Evolutionary conservation across 2,113 vertebrate genomes (phyloP).

Genomic region (Petaurus breviceps): DNA sequence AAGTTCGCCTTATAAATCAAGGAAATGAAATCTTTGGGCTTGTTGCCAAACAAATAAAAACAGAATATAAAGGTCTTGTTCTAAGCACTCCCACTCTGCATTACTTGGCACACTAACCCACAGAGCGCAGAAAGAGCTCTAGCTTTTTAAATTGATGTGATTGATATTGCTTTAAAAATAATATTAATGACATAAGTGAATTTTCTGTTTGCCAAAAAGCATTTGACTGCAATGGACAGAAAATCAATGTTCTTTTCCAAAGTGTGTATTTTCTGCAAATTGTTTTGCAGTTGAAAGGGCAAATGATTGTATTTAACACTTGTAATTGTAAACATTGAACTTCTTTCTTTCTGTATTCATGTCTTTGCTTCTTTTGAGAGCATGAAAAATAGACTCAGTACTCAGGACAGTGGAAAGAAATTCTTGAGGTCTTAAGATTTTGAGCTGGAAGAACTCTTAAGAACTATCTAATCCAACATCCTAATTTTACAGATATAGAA

Average conservation of each 20-base stretch:
- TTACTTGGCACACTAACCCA: background rate
- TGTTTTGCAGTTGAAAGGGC: background rate
- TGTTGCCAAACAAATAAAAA: conserved; percentile 31
- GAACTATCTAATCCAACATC: background rate
- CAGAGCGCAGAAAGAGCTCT: background rate
- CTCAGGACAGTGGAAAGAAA: background rate
- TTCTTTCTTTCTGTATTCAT: background rate
- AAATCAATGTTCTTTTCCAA: background rate
- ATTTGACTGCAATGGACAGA: background rate
- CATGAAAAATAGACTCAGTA: background rate
- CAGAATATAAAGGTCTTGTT: conserved; percentile 16
- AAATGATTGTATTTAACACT: background rate
- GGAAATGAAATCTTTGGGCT: background rate
- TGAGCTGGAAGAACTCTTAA: background rate
- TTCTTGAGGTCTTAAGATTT: background rate
- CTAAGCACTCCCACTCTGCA: background rate
- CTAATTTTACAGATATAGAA: conserved; percentile 24
- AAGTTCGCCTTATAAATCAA: conserved; percentile 41
- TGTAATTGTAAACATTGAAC: background rate
- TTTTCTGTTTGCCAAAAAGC: conserved; percentile 4
- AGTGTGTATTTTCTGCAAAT: background rate
- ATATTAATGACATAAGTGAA: conserved; percentile 13
- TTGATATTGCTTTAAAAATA: background rate
- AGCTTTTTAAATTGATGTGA: background rate
- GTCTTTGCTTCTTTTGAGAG: conserved; percentile 3